Base-by-base conservation (phyloP, 2,113 vertebrate species). In the Solea senegalensis region DNA sequence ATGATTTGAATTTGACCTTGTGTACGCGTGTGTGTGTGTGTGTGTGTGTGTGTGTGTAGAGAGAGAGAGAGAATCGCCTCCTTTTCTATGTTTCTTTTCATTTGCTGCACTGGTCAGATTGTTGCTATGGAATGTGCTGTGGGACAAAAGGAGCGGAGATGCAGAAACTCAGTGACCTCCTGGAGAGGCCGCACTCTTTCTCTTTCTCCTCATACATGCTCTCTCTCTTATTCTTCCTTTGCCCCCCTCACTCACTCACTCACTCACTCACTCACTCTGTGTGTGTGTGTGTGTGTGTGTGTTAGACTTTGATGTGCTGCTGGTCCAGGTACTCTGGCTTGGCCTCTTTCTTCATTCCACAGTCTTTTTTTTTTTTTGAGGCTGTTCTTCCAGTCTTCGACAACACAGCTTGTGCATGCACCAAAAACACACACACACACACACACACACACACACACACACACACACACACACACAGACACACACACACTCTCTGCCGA, bases 91-190 rank as follows among this genome's bases (percentile, higher is more conserved):
- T 88, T 84, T 89, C 78, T 78, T 82, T 78, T 74, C 63, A 76
- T 88, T 88, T 87, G 83, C 81, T 78, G 82, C 82, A 72, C 80
- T 81, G 83, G 86, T 86, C 81, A 81, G 83, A 84, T 82, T 86
- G 85, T 90, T 86, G 86, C 88, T 72, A 83, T 87, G 88, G 85
- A 91, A 91, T 91, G 88, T 90, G 86, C 78, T 70, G 78, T 78
- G 83, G 88, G 89, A 91, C 89, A 90, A 90, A 91, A 90, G 85
- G 76, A 85, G 83, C 60, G 74, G 85, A 90, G 85, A 89, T 86
- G 80, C 83, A 87, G 81, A 89, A 90, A 91, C 90, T 82, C 86
- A 74, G 76, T 87, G 87, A 91, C 86, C 90, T 90, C 85, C 82
- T 80, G 76, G 73, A 84, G 86, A 88, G 87, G 86, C 82, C 84